These are phyloP conservation scores for Oryzias sinensis DNA, from an alignment of 2,797 vertebrate species.

Conservation along the genomic window DNA sequence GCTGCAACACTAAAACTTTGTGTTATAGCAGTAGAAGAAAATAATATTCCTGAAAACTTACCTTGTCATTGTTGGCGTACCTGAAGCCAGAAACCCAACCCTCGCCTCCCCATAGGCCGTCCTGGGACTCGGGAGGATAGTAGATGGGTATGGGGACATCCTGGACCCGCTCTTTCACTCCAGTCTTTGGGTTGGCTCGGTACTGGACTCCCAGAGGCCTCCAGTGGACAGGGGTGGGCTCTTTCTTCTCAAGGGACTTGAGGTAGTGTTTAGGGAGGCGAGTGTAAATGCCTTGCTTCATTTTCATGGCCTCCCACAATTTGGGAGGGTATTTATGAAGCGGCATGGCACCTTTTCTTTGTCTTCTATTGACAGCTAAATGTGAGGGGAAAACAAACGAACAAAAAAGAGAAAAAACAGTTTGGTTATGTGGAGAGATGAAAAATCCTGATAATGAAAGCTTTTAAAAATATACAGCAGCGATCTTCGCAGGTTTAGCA, in stretches of 20 bases:
- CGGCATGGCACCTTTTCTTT: conserved; percentile 75
- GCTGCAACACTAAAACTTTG: background rate
- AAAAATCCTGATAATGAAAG: too few species aligned
- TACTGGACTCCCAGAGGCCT: conserved; percentile 79
- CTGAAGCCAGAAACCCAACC: conserved; percentile 86
- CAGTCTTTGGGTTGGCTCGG: conserved; percentile 77
- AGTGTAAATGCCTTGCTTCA: conserved; percentile 84
- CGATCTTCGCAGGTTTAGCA: too few species aligned
- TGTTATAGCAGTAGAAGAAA: background rate
- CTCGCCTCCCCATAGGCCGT: conserved; percentile 92
- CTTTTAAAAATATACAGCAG: too few species aligned
- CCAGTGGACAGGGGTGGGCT: conserved; percentile 87
- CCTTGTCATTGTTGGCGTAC: conserved; percentile 89
- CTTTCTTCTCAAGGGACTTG: conserved; percentile 71
- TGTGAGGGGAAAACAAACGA: conserved; percentile 14
- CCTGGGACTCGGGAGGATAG: conserved; percentile 83
- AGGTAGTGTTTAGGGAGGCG: conserved; percentile 89
- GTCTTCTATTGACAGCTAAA: conserved; percentile 6
- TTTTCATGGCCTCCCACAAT: conserved; percentile 81
- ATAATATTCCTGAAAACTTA: conserved; percentile 50
- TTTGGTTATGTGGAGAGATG: too few species aligned
- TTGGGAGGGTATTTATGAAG: conserved; percentile 82
- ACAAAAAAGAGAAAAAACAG: background rate
- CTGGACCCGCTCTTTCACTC: conserved; percentile 84
- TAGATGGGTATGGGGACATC: conserved; percentile 85